A percentile compares a stretch with the other conserved stretches of the same genome.
Evolutionary conservation across 2,888 invertebrate species (phyloP).

Genomic region (Synanthedon formicaeformis): DNA sequence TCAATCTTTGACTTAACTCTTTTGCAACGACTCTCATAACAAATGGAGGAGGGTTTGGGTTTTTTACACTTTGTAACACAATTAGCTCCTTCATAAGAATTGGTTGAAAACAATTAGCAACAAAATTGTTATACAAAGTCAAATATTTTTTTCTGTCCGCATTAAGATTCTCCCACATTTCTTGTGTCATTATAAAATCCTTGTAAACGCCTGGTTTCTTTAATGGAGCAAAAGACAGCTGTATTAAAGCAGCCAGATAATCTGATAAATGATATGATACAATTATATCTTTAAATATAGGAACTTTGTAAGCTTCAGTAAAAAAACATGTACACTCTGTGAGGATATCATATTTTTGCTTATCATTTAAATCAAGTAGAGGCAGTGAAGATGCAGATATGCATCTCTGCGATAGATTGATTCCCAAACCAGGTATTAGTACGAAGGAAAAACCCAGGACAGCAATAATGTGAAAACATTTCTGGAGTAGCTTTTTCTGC

Average conservation of each 20-base stretch:
- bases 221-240: conserved; percentile 76
- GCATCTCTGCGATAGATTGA: conserved; percentile 57
- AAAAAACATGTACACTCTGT: conserved; percentile 61
- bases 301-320: conserved; percentile 50
- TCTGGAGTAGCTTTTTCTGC: conserved; percentile 74
- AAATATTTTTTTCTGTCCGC: conserved; percentile 64
- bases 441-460: conserved; percentile 76
- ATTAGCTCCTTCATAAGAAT: conserved; percentile 77
- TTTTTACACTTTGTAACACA: conserved; percentile 68
- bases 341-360: conserved; percentile 62
- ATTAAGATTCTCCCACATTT: conserved; percentile 61
- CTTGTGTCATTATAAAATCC: conserved; percentile 66
- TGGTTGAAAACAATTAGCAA: conserved; percentile 70
- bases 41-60: conserved; percentile 72
- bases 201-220: conserved; percentile 66
- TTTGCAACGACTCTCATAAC: conserved; percentile 71
- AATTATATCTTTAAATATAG: conserved; percentile 68
- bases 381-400: conserved; percentile 32
- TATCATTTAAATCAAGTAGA: conserved; percentile 43
- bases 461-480: conserved; percentile 72
- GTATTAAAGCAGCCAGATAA: conserved; percentile 76
- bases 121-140: conserved; percentile 58
- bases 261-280: conserved; percentile 69
- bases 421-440: conserved; percentile 75
- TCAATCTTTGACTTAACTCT: conserved; percentile 71